Evolutionary conservation across 1,140 invertebrate species (phyloP), one percentile per base, ranked within the genome.

Genomic region (Pogonomyrmex californicus): DNA sequence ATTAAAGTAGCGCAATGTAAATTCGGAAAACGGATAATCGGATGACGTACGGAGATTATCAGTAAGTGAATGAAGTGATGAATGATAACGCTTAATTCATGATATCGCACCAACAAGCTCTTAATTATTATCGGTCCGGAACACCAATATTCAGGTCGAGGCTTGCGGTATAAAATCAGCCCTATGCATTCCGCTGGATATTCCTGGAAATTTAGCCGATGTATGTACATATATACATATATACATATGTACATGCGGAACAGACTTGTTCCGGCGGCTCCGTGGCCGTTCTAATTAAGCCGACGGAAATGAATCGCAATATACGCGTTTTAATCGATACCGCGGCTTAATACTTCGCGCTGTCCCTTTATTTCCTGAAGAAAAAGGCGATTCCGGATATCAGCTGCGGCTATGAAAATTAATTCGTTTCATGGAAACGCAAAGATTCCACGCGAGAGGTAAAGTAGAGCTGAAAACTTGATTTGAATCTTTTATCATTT

Each of bases 271-370:
- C 82, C 38, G 75, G 63, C 87, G 87, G 73, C 81, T 86, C 54
- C 49, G 14, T 56, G 58, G 79, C 51, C 68, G 87, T 73, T 88
- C 88, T 54, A 88, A 85, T 89, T 89, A 88, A 88, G 54, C 82
- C 75, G 33, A 75, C 41, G 68, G 79, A 89, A 88, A 88, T 86
- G 81, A 66, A 88, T 77, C 60, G 54, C 87, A 88, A 89, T 89
- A 89, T 86, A 81, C 60, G 82, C 83, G 82, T 56, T 89, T 81
- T 70, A 86, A 89, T 89, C 88, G 66, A 89, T 89, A 89, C 38
- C 60, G 56, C 60, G 36, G 68, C 65, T 44, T 58, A 38, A 9
- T 73, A 73, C 51, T 58, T 71, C 5, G 14, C 54, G 14, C 36
- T 38, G 6, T 75, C 41, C 68, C 68, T 83, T 83, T 83, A 83